These are phyloP conservation scores for Sebastes oblongus DNA, from an alignment of 2,797 vertebrate genomes.

Conservation along the genomic window DNA sequence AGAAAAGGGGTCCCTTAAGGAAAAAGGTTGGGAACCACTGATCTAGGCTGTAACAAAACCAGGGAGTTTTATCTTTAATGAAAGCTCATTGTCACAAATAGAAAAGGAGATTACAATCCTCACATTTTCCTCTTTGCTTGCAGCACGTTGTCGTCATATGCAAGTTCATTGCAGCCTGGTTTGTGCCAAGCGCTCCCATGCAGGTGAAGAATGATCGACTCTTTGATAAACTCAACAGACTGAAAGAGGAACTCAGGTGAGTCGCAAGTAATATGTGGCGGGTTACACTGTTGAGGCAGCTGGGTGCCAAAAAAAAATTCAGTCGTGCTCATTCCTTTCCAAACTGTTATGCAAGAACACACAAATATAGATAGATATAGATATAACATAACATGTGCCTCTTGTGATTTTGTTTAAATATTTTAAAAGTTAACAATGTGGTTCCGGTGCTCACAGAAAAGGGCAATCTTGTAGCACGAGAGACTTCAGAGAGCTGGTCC, in stretches of 20 bases:
- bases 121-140: slow-evolving; percentile 26
- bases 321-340: not conserved
- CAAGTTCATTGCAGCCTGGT: slow-evolving; percentile 93
- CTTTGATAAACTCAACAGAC: slow-evolving; percentile 75
- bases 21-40: not conserved
- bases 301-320: not conserved
- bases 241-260: slow-evolving; percentile 80
- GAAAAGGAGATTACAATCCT: slow-evolving; percentile 1
- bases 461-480: too few species aligned
- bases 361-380: too few species aligned
- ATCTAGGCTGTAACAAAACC: not conserved
- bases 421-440: not conserved
- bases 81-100: not conserved
- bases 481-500: too few species aligned
- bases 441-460: too few species aligned
- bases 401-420: not conserved
- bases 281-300: not conserved
- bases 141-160: slow-evolving; percentile 92
- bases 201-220: slow-evolving; percentile 87
- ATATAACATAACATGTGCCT: not conserved
- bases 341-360: not conserved
- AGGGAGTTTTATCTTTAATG: not conserved
- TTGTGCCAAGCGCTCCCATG: slow-evolving; percentile 88
- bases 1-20: too few species aligned
- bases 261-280: not conserved